phyloP scores from a whole-genome alignment of 1,140 invertebrate genomes.

The Rhagoletis zephyria region DNA sequence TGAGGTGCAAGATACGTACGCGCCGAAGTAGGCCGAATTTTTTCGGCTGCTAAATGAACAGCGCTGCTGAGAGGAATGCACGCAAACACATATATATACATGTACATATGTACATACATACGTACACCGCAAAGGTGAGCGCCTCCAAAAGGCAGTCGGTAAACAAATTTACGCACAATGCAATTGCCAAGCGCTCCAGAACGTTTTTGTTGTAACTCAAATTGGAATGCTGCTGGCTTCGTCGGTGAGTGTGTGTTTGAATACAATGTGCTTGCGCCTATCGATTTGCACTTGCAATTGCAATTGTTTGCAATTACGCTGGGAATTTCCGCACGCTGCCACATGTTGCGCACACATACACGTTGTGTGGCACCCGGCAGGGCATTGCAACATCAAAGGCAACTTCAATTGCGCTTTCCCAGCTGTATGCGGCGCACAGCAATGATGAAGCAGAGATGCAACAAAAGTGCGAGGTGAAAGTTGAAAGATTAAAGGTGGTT shows the following conservation, averaged over 20 bases:
- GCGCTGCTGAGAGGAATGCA: neutral
- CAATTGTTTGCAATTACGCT: conserved; percentile 5
- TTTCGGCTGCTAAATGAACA: neutral
- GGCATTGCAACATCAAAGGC: conserved; percentile 50
- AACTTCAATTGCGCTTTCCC: conserved; percentile 53
- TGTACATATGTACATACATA: neutral
- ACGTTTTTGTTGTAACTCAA: neutral
- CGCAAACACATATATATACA: neutral
- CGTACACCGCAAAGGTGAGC: neutral
- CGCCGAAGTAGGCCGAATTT: conserved; percentile 22
- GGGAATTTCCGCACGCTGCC: conserved; percentile 27
- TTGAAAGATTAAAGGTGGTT: conserved; percentile 8
- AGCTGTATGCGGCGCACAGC: conserved; percentile 45
- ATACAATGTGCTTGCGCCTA: neutral
- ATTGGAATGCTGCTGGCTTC: neutral
- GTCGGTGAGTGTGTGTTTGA: neutral
- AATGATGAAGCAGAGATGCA: neutral
- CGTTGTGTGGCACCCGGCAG: neutral
- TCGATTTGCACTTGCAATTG: neutral
- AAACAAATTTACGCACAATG: neutral
- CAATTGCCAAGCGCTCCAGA: neutral
- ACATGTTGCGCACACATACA: conserved; percentile 30
- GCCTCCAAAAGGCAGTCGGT: neutral
- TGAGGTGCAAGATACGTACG: neutral
- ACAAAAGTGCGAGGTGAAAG: conserved; percentile 24